phyloP scores from a whole-genome alignment of 1,140 invertebrate genomes.

The Aphaenogaster rudis region DNA sequence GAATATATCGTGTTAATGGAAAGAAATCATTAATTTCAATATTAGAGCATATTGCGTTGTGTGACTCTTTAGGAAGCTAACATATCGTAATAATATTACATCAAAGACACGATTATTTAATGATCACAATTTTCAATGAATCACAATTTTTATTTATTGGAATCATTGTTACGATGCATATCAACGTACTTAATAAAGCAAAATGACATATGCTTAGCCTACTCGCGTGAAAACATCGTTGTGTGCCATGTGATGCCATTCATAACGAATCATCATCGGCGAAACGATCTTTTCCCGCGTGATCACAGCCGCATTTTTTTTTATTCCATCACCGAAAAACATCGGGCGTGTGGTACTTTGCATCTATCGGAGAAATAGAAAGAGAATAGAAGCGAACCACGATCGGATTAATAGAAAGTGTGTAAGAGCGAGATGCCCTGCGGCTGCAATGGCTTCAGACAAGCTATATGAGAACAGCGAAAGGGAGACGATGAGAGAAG shows the following conservation, averaged over 20 bases:
- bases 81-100: not conserved
- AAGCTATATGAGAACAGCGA: conserved; percentile 36
- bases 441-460: conserved; percentile 20
- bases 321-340: conserved; percentile 35
- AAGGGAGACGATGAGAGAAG: conserved; percentile 51
- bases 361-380: conserved; percentile 70
- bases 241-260: not conserved
- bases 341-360: conserved; percentile 57
- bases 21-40: not conserved
- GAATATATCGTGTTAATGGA: not conserved
- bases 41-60: not conserved
- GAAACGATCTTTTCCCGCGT: not conserved
- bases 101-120: not conserved
- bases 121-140: not conserved
- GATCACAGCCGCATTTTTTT: not conserved
- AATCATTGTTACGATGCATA: not conserved
- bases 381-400: conserved; percentile 37
- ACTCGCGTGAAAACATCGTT: not conserved
- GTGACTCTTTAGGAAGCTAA: not conserved
- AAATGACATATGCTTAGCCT: not conserved
- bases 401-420: conserved; percentile 70
- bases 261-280: not conserved
- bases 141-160: not conserved
- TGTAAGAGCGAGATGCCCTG: conserved; percentile 54
- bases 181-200: not conserved